Conservation (phyloP, 2,113 vertebrate genomes). For the Vireo altiloquus region DNA sequence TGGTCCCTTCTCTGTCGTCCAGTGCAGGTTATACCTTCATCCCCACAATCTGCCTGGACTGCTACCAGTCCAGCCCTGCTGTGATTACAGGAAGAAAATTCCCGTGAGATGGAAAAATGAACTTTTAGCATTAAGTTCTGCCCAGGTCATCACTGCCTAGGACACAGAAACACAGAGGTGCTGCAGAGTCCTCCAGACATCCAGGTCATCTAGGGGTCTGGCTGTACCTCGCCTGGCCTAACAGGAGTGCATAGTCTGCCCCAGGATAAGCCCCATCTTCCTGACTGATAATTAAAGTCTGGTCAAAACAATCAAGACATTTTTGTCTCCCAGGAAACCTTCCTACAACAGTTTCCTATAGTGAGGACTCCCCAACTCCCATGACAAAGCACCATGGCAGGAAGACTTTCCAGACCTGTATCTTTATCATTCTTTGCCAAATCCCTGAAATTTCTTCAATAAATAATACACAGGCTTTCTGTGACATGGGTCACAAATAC, state of each 20-base stretch:
- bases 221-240: background rate
- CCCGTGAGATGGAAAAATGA: background rate
- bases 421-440: background rate
- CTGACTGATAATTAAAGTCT: background rate
- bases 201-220: background rate
- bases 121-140: background rate
- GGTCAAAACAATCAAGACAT: background rate
- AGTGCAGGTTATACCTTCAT: background rate
- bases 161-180: background rate
- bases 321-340: background rate
- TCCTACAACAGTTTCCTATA: fast-evolving
- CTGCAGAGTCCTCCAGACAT: background rate
- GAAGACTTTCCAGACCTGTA: background rate
- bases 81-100: background rate
- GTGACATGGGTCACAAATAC: background rate
- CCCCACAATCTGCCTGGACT: background rate
- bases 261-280: background rate
- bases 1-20: background rate
- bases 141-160: background rate
- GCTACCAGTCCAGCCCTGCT: background rate
- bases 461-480: background rate
- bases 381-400: background rate
- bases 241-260: background rate
- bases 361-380: background rate
- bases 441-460: background rate